phyloP scores from a whole-genome alignment of 2,888 invertebrate species.

The Drosophila pseudotalamancana region DNA sequence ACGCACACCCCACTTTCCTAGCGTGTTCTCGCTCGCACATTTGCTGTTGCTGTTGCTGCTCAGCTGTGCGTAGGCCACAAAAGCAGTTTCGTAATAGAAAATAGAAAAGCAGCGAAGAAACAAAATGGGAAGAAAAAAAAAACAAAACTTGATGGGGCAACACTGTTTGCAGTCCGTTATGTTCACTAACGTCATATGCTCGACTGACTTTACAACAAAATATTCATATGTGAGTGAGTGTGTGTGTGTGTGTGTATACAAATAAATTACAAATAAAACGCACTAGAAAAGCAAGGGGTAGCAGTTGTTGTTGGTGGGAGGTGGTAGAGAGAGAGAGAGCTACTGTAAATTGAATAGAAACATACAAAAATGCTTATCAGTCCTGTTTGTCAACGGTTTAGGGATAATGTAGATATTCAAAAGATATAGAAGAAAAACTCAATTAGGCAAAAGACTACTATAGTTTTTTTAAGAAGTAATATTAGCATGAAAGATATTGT shows the following conservation, averaged over 20 bases:
- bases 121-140: constrained; percentile 15
- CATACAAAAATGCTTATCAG: constrained; percentile 54
- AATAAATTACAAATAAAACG: constrained; percentile 58
- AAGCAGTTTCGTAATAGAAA: constrained; percentile 66
- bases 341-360: neutral
- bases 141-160: constrained; percentile 47
- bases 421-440: neutral
- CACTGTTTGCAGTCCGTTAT: constrained; percentile 47
- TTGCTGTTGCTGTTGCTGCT: constrained; percentile 33
- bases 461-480: neutral
- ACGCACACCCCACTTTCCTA: constrained; percentile 36
- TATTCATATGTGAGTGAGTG: neutral
- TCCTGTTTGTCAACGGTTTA: constrained; percentile 57
- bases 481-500: neutral
- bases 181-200: constrained; percentile 59
- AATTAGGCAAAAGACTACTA: no score
- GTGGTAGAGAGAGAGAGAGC: neutral
- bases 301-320: neutral
- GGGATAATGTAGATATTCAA: constrained; percentile 10
- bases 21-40: constrained; percentile 22
- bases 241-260: constrained; percentile 15
- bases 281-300: constrained; percentile 20
- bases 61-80: constrained; percentile 73
- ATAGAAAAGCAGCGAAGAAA: constrained; percentile 50
- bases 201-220: constrained; percentile 57